Conservation (phyloP, 2,113 vertebrate genomes). For the Scophthalmus maximus region DNA sequence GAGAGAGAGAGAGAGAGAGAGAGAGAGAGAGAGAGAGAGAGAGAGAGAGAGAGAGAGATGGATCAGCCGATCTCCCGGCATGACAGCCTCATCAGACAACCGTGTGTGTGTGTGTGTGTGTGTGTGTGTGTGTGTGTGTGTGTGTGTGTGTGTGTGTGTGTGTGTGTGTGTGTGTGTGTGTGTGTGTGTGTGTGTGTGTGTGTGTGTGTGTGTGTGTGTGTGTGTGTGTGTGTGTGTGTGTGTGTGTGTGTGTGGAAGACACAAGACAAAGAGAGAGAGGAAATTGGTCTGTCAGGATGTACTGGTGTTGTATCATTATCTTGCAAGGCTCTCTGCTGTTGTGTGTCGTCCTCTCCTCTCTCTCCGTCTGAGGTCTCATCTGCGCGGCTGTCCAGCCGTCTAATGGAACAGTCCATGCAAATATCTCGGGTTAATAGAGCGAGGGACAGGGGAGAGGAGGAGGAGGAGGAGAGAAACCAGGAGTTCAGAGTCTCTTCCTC, state of each 20-base stretch:
- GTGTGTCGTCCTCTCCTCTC: background rate
- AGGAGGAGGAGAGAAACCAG: background rate
- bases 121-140: constrained; percentile 21
- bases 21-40: background rate
- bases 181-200: constrained; percentile 21
- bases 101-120: constrained; percentile 9
- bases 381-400: constrained; percentile 63
- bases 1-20: constrained; percentile 17
- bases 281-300: constrained; percentile 63
- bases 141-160: constrained; percentile 21
- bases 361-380: constrained; percentile 60
- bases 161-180: constrained; percentile 21
- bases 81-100: constrained; percentile 63
- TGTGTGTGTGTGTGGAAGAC: constrained; percentile 6
- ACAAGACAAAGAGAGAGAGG: constrained; percentile 25
- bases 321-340: constrained; percentile 25
- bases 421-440: constrained; percentile 67
- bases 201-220: constrained; percentile 21
- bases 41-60: constrained; percentile 45
- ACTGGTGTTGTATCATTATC: constrained; percentile 59
- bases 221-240: constrained; percentile 21
- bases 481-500: too few relatives aligned
- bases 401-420: constrained; percentile 73
- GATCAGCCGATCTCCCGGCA: constrained; percentile 44
- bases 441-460: background rate